Evolutionary conservation across 1,140 invertebrate species (phyloP), one percentile per base, ranked within the genome.

Genomic region (Aricia agestis): DNA sequence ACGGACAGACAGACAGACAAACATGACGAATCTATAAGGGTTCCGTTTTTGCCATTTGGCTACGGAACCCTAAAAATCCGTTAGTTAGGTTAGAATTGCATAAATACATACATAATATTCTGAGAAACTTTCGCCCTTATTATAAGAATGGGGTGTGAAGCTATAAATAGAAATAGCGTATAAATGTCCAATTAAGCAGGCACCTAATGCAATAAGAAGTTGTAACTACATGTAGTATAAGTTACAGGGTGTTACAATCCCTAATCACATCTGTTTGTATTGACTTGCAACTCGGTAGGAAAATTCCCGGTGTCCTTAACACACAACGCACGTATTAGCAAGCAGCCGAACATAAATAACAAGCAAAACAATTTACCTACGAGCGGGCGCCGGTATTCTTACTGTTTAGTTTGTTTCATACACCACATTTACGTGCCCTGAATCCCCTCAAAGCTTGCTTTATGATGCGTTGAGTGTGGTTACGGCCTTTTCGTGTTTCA

Each of bases 341-440:
- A 86, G 81, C 83, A 80, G 81, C 73, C 78, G 73, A 85, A 88
- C 84, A 86, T 88, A 88, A 88, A 88, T 85, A 88, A 86, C 84
- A 73, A 77, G 78, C 81, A 78, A 85, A 88, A 88, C 86, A 88
- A 86, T 88, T 88, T 88, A 88, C 86, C 86, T 88, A 88, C 86
- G 71, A 82, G 76, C 76, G 76, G 73, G 80, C 82, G 81, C 36
- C 83, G 84, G 80, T 85, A 86, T 88, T 88, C 84, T 88, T 88
- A 88, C 82, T 86, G 86, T 86, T 86, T 85, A 85, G 83, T 86
- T 88, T 84, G 86, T 85, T 85, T 83, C 82, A 86, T 88, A 86
- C 82, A 85, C 83, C 79, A 74, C 68, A 65, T 72, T 71, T 81
- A 88, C 86, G 86, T 88, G 86, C 79, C 68, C 32, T 70, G 85